These are phyloP conservation scores for Eustalomyia histrio DNA, from an alignment of 2,888 invertebrate species.

Conservation along the genomic window DNA sequence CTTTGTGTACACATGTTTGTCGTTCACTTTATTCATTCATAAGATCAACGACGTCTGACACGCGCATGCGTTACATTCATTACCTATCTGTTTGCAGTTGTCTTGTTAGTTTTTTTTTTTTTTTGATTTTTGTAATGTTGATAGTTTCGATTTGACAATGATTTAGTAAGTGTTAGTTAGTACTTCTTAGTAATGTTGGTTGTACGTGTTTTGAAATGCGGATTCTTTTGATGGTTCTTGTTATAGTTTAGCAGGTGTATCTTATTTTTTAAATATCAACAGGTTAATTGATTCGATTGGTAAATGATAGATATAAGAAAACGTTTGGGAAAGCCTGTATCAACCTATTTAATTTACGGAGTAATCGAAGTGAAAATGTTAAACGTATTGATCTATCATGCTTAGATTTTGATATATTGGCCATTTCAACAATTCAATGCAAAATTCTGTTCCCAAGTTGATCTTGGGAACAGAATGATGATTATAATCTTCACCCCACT, in stretches of 20 bases:
- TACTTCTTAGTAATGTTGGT: slow-evolving; percentile 43
- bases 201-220: slow-evolving; percentile 45
- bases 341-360: too few species aligned
- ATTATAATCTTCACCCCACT: too few species aligned
- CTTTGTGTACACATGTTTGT: slow-evolving; percentile 25
- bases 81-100: slow-evolving; percentile 12
- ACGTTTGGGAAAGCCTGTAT: too few species aligned
- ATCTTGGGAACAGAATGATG: too few species aligned
- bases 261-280: background rate
- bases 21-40: slow-evolving; percentile 56
- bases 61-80: slow-evolving; percentile 61
- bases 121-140: background rate
- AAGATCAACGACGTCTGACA: slow-evolving; percentile 58
- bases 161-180: slow-evolving; percentile 63
- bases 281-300: too few species aligned
- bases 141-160: slow-evolving; percentile 56
- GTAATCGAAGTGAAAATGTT: too few species aligned
- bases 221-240: slow-evolving; percentile 55
- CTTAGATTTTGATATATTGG: too few species aligned
- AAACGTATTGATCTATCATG: too few species aligned
- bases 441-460: too few species aligned
- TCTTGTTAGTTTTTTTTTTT: slow-evolving; percentile 11
- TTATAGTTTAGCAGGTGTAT: background rate
- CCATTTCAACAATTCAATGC: too few species aligned
- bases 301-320: too few species aligned